Evolutionary conservation across 2,113 vertebrate species (phyloP), one percentile per base, ranked within the genome.

Genomic region (Strix aluco): DNA sequence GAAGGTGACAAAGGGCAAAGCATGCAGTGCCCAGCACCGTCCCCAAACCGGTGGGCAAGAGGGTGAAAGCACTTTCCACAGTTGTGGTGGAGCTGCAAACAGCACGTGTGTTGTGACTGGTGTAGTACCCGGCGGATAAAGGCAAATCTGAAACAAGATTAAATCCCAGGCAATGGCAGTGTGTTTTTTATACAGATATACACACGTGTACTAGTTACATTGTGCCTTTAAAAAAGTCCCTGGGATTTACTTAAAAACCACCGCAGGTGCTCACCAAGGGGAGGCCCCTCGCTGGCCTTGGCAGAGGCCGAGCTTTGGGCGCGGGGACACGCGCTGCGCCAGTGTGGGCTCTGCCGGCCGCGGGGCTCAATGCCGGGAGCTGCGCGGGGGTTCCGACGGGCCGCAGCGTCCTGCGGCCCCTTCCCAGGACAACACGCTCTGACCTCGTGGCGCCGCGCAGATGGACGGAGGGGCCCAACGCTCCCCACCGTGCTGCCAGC

Each of bases 371-470:
- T 1, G 49, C 36, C 1, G 15, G 77, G 38, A n/a, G 69, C 20
- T 1, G 1, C 9, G 9, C 4, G 4, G 21, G 34, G 5, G 4
- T 20, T 27, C 5, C 0, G 4, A 69, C 1, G 1, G 17, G 30
- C 44, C 2, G 16, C 32, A 8, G 14, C 32, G 32, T 26, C n/a
- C 71, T 23, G 29, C n/a, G 36, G 82, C 83, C 80, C 49, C 40
- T 27, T 72, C 11, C 61, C 55, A 47, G 44, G 62, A 62, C 62
- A 67, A 36, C 36, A 4, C 36, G 5, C 38, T 3, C 3, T 71
- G 89, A 83, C 89, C 96, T 82, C 78, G 81, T 2, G 70, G 88
- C 44, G 15, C 44, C 15, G 16, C 44, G 44, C 44, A 17, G 44
- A 16, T 16, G 15, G 15, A 44, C 44, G 44, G 15, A 16, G 44